These are phyloP conservation scores for Papilio dardanus DNA, from an alignment of 1,140 invertebrate genomes.

Conservation along the genomic window DNA sequence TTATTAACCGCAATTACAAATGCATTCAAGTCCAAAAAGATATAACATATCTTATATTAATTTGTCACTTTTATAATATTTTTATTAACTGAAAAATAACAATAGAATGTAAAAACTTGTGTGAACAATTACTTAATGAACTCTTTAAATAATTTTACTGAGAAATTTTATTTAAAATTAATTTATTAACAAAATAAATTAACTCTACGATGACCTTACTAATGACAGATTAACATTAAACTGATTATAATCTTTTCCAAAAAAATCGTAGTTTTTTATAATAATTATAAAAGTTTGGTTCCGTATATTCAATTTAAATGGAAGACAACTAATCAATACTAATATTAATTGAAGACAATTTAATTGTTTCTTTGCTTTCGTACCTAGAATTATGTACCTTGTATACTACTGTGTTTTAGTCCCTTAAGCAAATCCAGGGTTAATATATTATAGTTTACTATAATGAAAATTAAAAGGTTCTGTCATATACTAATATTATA, in stretches of 20 bases:
- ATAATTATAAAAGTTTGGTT: background rate
- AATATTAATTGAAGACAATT: background rate
- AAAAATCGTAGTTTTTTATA: too few species aligned
- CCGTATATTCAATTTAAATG: background rate
- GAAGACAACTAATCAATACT: too few species aligned
- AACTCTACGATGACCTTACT: background rate
- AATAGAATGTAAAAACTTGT: background rate
- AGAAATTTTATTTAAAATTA: background rate
- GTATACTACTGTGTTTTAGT: too few species aligned
- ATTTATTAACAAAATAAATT: background rate
- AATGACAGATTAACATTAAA: slow-evolving; percentile 8
- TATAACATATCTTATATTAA: background rate
- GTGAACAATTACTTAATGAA: background rate
- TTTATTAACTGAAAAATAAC: background rate
- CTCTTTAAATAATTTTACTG: background rate
- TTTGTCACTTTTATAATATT: background rate
- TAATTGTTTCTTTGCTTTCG: too few species aligned
- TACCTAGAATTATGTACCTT: too few species aligned
- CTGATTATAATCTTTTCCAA: background rate
- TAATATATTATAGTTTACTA: too few species aligned
- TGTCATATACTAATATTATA: too few species aligned
- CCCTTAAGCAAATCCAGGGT: too few species aligned
- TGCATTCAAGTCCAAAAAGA: background rate
- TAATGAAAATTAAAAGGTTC: too few species aligned
- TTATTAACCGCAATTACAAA: too few species aligned